Evolutionary conservation across 53 echinoderm and acorn worm genomes (phyloP), one percentile per base, ranked within the genome.

Genomic region (Astropecten irregularis): DNA sequence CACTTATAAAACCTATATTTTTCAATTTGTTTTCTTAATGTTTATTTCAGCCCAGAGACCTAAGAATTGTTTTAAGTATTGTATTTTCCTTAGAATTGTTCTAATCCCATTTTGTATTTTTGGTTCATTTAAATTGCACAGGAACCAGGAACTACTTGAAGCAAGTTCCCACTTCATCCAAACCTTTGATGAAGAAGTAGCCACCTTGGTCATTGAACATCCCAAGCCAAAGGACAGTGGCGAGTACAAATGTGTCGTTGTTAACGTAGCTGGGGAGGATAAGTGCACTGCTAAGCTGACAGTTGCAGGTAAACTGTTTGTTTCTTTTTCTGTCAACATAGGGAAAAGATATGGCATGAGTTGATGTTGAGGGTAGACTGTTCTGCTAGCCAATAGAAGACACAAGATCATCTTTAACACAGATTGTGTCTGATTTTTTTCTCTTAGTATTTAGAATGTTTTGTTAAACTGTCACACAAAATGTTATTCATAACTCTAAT

Each of bases 201-300:
- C 95, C 52, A 87, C 92, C 21, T 73, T 95, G 55, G 86, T 84
- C 57, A 76, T 96, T 42, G 87, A 82, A 0, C 84, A 84, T 28
- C 73, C 86, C 4, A 73, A 81, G 36, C 91, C 91, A 25, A 70
- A 77, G 51, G 91, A 96, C 66, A 53, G 83, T 53, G 97, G 97
- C 20, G 92, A 89, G 46, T 91, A 94, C 59, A 89, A 89, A 48
- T 89, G 94, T 60, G 85, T 89, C 59, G 90, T 90, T 27, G 87
- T 90, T 69, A 96, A 92, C 68, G 81, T 84, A 9, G 94, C 89
- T 21, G 97, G 97, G 3, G 93, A 93, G 69, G 94, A 94, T 38
- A 73, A 63, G 68, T 87, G 92, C 48, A 81, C 87, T 21, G 91
- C 94, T 18, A 66, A 83, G 31, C 37, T 66, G 37, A 83, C 83